Percentiles rank a stretch among this genome's conserved stretches.
Evolutionary conservation across 2,888 invertebrate genomes (phyloP).

Genomic region (Alloscopus bannaensis): DNA sequence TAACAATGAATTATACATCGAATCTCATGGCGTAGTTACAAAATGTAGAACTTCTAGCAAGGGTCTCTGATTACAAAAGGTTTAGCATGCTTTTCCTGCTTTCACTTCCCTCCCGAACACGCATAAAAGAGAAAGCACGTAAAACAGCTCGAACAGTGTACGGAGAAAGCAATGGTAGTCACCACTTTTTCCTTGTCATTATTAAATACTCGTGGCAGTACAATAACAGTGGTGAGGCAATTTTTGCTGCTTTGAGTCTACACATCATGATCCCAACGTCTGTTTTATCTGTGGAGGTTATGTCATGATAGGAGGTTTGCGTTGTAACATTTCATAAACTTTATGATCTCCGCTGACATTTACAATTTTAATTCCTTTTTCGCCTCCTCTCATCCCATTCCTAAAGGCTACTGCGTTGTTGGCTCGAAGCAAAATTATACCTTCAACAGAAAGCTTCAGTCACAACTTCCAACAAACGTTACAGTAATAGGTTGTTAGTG

Average conservation of each 20-base stretch:
- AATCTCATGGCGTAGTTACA: too few relatives aligned
- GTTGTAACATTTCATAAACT: conserved; percentile 55
- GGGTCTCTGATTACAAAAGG: too few relatives aligned
- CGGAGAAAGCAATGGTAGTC: conserved; percentile 25
- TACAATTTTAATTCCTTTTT: conserved; percentile 55
- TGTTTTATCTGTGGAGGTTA: conserved; percentile 12
- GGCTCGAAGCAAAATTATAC: neutral
- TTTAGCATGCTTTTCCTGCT: too few relatives aligned
- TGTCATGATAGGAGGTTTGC: conserved; percentile 26
- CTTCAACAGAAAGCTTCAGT: neutral
- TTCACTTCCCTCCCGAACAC: too few relatives aligned
- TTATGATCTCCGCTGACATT: conserved; percentile 59
- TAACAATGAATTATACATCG: too few relatives aligned
- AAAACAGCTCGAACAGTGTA: too few relatives aligned
- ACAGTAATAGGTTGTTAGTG: conserved; percentile 28
- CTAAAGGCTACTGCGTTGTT: neutral
- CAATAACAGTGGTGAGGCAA: neutral
- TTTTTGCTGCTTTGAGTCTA: neutral
- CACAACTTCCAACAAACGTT: conserved; percentile 11
- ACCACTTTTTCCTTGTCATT: too few relatives aligned
- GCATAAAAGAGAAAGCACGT: too few relatives aligned
- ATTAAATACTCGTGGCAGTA: conserved; percentile 3
- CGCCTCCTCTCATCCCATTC: conserved; percentile 12
- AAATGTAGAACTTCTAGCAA: too few relatives aligned
- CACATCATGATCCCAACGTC: conserved; percentile 15